Evolutionary conservation across 2,797 vertebrate genomes (phyloP).

Genomic region (Cyclopterus lumpus): DNA sequence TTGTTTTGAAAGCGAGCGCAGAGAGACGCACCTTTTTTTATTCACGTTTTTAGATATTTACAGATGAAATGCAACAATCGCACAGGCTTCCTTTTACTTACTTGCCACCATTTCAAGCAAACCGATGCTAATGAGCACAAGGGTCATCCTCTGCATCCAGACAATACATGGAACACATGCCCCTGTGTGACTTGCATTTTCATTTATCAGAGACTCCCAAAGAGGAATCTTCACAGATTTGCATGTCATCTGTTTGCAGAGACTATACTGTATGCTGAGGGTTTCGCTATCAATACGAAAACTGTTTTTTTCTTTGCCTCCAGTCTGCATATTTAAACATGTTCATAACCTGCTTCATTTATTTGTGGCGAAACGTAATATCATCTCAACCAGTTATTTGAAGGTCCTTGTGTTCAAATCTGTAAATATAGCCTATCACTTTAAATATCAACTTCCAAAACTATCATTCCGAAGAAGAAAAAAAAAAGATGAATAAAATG

Average conservation of each 20-base stretch:
- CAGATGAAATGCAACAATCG: conserved; percentile 23
- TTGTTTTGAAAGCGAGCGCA: background rate
- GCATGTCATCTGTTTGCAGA: conserved; percentile 54
- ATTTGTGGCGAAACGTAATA: conserved; percentile 16
- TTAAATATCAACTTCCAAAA: conserved; percentile 10
- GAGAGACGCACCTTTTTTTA: background rate
- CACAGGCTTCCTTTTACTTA: conserved; percentile 23
- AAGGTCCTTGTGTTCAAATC: background rate
- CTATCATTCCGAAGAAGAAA: background rate
- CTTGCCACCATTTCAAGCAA: conserved; percentile 25
- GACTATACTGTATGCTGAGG: conserved; percentile 16
- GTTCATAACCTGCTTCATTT: conserved; percentile 15
- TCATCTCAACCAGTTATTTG: background rate
- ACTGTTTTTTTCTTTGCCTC: conserved; percentile 28
- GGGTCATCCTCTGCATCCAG: conserved; percentile 44
- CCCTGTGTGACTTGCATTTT: conserved; percentile 66
- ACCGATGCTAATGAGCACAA: conserved; percentile 46
- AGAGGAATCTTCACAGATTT: conserved; percentile 38
- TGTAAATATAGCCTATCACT: background rate
- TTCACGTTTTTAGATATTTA: conserved; percentile 38
- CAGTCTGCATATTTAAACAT: conserved; percentile 38
- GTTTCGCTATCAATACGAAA: conserved; percentile 33
- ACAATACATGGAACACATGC: conserved; percentile 51
- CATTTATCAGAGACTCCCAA: conserved; percentile 41
- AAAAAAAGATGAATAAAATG: background rate